phyloP scores from a whole-genome alignment of 2,888 invertebrate species.

The Pachliopta kotzebuea region DNA sequence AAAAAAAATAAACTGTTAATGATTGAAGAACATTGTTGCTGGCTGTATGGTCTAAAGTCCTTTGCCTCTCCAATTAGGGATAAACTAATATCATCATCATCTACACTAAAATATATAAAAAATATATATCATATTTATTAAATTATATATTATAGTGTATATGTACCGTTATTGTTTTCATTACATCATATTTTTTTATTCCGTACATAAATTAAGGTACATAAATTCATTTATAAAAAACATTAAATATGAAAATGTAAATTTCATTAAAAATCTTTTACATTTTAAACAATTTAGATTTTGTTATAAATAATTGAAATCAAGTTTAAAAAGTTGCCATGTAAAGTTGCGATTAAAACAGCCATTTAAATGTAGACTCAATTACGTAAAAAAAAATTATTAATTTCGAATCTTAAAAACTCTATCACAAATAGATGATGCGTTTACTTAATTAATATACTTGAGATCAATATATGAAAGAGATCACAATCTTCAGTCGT shows the following conservation, averaged over 20 bases:
- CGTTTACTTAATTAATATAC: conserved; percentile 46
- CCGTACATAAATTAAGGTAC: not conserved
- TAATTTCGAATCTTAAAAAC: conserved; percentile 2
- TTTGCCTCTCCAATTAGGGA: too few relatives aligned
- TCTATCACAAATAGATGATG: conserved; percentile 22
- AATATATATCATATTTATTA: not conserved
- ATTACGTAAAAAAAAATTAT: not conserved
- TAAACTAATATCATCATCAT: too few relatives aligned
- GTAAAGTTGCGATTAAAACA: conserved; percentile 16
- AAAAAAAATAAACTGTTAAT: not conserved
- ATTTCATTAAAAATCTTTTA: not conserved
- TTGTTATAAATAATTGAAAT: conserved; percentile 1
- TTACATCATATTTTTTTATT: not conserved
- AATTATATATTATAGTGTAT: not conserved
- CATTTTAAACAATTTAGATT: not conserved
- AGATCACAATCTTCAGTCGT: conserved; percentile 73
- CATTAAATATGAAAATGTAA: not conserved
- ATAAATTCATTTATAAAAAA: not conserved
- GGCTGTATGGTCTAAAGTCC: too few relatives aligned
- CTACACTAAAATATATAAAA: not conserved
- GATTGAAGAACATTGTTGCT: not conserved
- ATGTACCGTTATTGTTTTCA: not conserved
- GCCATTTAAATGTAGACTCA: not conserved
- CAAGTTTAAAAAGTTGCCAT: conserved; percentile 6
- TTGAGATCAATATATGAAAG: conserved; percentile 69